These are phyloP conservation scores for Apamea epomidion DNA, from an alignment of 2,888 invertebrate species.

Conservation along the genomic window DNA sequence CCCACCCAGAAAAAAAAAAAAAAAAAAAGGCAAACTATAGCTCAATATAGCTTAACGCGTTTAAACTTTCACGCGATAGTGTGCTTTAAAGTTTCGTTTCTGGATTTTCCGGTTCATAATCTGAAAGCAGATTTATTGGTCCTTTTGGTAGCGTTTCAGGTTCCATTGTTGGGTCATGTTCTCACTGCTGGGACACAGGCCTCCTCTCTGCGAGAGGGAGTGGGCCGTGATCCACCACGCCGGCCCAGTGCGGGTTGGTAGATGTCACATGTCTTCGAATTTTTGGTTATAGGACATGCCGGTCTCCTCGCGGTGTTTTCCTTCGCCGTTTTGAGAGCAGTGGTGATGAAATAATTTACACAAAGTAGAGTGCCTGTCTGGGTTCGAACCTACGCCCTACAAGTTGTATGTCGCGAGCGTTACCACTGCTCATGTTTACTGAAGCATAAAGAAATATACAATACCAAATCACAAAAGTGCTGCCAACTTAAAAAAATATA, in stretches of 20 bases:
- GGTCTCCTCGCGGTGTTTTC: neutral
- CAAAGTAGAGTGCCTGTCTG: neutral
- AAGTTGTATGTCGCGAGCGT: neutral
- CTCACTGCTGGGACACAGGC: neutral
- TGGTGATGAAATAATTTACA: neutral
- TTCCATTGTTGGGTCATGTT: no score
- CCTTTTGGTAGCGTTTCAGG: neutral
- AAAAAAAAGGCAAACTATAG: slow-evolving; percentile 36
- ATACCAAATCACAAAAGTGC: neutral
- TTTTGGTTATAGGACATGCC: neutral
- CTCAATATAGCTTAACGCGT: slow-evolving; percentile 31
- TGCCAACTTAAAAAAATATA: neutral
- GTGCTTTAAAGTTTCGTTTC: slow-evolving; percentile 16
- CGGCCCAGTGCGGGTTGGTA: neutral
- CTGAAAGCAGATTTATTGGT: neutral
- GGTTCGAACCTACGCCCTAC: neutral
- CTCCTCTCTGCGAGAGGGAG: neutral
- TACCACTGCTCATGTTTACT: neutral
- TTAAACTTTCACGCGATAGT: slow-evolving; percentile 26
- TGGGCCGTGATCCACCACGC: no score
- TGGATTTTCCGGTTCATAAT: slow-evolving; percentile 19
- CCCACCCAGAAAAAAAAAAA: no score
- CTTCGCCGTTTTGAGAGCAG: neutral
- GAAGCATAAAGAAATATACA: neutral
- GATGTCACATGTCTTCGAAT: neutral